A percentile compares a stretch with the other conserved stretches of the same genome.
Evolutionary conservation across 2,113 vertebrate genomes (phyloP).

Genomic region (Oryzias woworae): DNA sequence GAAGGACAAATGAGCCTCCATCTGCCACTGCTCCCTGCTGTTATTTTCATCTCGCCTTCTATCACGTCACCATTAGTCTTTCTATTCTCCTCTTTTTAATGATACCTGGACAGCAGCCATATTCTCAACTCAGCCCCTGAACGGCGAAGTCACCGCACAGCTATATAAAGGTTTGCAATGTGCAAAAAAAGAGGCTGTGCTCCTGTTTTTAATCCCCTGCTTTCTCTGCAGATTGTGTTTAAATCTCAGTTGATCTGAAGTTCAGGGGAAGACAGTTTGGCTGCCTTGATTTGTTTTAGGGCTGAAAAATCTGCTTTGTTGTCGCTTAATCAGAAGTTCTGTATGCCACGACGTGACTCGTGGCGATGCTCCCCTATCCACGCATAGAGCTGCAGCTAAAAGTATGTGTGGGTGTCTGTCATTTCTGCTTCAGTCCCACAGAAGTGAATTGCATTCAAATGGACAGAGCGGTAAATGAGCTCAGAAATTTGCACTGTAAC

Average conservation of each 20-base stretch:
- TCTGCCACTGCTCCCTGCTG: constrained; percentile 35
- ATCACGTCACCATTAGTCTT: constrained; percentile 27
- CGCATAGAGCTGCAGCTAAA: background rate
- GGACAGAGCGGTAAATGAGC: too few relatives aligned
- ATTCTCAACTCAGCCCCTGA: constrained; percentile 42
- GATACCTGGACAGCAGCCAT: constrained; percentile 56
- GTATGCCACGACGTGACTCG: too few relatives aligned
- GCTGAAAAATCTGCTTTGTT: background rate
- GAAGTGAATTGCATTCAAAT: too few relatives aligned
- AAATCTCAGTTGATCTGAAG: constrained; percentile 24
- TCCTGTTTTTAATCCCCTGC: constrained; percentile 33
- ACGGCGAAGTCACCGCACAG: constrained; percentile 27
- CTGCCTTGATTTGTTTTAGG: constrained; percentile 11
- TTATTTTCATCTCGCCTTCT: constrained; percentile 34
- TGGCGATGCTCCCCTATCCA: background rate
- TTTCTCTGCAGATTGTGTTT: constrained; percentile 17
- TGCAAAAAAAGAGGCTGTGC: constrained; percentile 45
- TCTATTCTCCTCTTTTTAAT: constrained; percentile 53
- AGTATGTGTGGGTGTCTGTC: background rate
- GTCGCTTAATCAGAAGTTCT: background rate
- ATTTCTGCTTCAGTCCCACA: too few relatives aligned
- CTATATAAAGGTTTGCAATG: constrained; percentile 59
- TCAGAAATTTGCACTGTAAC: too few relatives aligned
- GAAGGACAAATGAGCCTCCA: constrained; percentile 10
- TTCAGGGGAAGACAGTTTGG: constrained; percentile 6